Percentiles rank a stretch among this genome's conserved stretches.
Conservation (phyloP, 2,113 vertebrate species). For the Catharus bicknelli region DNA sequence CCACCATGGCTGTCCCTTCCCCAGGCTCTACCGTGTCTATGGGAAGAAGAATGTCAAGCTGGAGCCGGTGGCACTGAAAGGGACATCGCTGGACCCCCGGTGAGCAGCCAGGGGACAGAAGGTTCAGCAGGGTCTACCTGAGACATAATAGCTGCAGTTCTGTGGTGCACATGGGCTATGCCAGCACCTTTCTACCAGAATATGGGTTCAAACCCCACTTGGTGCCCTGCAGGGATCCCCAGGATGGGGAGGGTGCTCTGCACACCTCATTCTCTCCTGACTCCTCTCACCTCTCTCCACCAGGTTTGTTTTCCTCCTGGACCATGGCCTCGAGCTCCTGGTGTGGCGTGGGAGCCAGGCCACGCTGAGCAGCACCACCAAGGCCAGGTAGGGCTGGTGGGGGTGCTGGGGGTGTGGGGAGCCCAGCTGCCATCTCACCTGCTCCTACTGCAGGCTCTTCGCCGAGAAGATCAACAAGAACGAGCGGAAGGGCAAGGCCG, state of each 20-base stretch:
- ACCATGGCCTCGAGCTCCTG: conserved; percentile 85
- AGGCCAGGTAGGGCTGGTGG: conserved; percentile 83
- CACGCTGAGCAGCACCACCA: conserved; percentile 90
- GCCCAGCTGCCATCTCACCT: not conserved
- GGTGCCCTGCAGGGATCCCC: not conserved
- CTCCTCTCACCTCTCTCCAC: not conserved
- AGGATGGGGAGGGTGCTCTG: fast-evolving
- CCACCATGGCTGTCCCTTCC: not conserved
- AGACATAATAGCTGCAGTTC: not conserved
- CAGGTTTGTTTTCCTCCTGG: conserved; percentile 93
- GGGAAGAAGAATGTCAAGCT: conserved; percentile 94
- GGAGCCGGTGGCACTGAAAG: conserved; percentile 89
- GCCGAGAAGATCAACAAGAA: conserved; percentile 98
- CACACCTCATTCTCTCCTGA: not conserved
- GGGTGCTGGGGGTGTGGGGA: not conserved
- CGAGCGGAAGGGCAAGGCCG: conserved; percentile 91
- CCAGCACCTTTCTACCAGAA: not conserved
- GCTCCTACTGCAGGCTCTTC: conserved; percentile 78
- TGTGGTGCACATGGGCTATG: fast-evolving
- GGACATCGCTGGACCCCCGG: conserved; percentile 90
- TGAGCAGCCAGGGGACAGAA: conserved; percentile 30
- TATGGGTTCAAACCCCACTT: not conserved
- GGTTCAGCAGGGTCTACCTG: not conserved
- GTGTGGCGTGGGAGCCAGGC: conserved; percentile 92
- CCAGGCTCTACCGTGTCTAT: conserved; percentile 92